Percentiles rank a stretch among this genome's conserved stretches.
Conservation (phyloP, 2,113 vertebrate species). For the Leucoraja erinaceus region DNA sequence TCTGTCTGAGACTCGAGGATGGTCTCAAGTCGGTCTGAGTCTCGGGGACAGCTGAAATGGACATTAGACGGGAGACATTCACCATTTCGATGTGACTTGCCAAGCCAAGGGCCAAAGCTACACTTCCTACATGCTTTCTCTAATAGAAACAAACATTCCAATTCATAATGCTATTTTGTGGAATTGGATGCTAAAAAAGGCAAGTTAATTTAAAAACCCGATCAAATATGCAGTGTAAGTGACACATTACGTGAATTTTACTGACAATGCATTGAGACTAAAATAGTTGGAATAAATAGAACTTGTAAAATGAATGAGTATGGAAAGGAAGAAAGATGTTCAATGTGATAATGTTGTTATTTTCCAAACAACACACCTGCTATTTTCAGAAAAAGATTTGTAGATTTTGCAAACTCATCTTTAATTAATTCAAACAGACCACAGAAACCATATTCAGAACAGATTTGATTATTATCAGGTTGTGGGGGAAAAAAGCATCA, state of each 20-base stretch:
- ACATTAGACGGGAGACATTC: too few species aligned
- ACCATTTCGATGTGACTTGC: background rate
- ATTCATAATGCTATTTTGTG: background rate
- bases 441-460: background rate
- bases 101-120: background rate
- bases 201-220: background rate
- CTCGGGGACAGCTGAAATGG: too few species aligned
- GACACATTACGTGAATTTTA: background rate
- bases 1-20: too few species aligned
- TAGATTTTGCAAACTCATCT: background rate
- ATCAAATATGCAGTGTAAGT: background rate
- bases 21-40: too few species aligned
- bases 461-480: slow-evolving; percentile 24
- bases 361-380: background rate
- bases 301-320: slow-evolving; percentile 2
- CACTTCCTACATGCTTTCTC: background rate
- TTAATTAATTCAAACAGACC: slow-evolving; percentile 7
- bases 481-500: background rate
- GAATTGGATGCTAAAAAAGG: background rate
- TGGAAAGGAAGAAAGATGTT: background rate
- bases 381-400: background rate
- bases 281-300: slow-evolving; percentile 18
- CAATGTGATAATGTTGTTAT: background rate
- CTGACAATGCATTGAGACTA: background rate
- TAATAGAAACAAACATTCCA: background rate